Evolutionary conservation across 1,140 invertebrate genomes (phyloP), one percentile per base, ranked within the genome.

Genomic region (Copidosoma floridanum): DNA sequence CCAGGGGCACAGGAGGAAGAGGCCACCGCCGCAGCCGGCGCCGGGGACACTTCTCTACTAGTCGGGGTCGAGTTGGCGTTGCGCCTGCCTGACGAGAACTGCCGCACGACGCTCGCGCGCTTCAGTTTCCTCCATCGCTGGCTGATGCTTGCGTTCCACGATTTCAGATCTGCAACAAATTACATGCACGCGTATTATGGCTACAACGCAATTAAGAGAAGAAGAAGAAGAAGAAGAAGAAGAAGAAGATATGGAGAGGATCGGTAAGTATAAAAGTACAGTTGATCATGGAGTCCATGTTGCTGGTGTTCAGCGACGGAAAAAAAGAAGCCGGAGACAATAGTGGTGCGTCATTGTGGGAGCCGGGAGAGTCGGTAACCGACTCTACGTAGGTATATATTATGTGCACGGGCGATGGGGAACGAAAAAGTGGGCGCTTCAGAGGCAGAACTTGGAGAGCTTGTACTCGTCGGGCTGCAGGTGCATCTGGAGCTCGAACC

Each of bases 121-220:
- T 86, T 81, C 41, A 89, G 76, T 68, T 86, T 84, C 64, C 87
- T 79, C 87, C 88, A 89, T 80, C 87, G 82, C 73, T 89, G 86
- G 29, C 86, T 87, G 63, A 89, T 82, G 71, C 86, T 89, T 63
- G 87, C 86, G 71, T 89, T 89, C 86, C 86, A 88, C 67, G 82
- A 68, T 54, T 84, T 82, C 61, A 88, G 79, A 74, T 89, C 88
- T 89, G 82, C 55, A 85, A 86, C 41, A 68, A 71, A 16, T n/a
- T 8, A 18, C 23, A 48, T 11, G 12, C 32, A 26, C 18, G 23
- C 26, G 27, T 26, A 11, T 38, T 51, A 27, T 14, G 21, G n/a
- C n/a, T n/a, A n/a, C n/a, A n/a, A n/a, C n/a, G n/a, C n/a, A n/a
- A 21, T n/a, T 56, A 14, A 20, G 8, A 16, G 14, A 44, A 44